Evolutionary conservation across 2,888 invertebrate species (phyloP), one percentile per base, ranked within the genome.

Genomic region (Toxonevra muliebris): DNA sequence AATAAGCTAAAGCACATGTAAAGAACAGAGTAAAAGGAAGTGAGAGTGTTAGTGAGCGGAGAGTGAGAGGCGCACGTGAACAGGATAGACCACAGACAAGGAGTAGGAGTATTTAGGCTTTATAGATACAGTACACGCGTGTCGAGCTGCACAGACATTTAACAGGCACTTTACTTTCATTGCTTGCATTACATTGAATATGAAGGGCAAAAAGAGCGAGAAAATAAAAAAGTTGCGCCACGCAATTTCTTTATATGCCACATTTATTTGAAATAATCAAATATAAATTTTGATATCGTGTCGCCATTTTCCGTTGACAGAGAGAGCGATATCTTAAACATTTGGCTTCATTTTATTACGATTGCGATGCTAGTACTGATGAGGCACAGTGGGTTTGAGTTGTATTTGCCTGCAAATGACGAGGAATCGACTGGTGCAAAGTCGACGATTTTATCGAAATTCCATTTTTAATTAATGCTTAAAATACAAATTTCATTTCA

Each of bases 91-190:
- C 13, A 48, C 48, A 8, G 15, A 13, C 13, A 13, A n/a, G 5
- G 48, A 10, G 10, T 48, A 7, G 9, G 15, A 48, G 13, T 10
- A 15, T 48, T 13, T 15, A 48, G 48, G 12, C 48, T 5, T 12
- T 4, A 43, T 40, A 5, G 1, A 8, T 15, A 1, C 11, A 8
- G 11, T 48, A 10, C 13, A 48, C 15, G 2, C 30, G 30, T 30
- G 30, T 30, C 30, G 30, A 15, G 48, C 12, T 13, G 17, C 13
- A 7, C 19, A 48, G 19, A 10, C 41, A 60, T 19, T 53, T 67
- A 57, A 42, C 59, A 63, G 43, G n/a, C 61, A 60, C 45, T 54
- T 61, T 59, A 42, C 43, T 19, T 63, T 63, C 54, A 55, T 63
- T 63, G 19, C 5, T 15, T 8, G 42, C 54, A 63, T 63, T 20